Percentiles rank a stretch among this genome's conserved stretches.
Evolutionary conservation across 1,140 invertebrate genomes (phyloP).

Genomic region (Idris sp.): DNA sequence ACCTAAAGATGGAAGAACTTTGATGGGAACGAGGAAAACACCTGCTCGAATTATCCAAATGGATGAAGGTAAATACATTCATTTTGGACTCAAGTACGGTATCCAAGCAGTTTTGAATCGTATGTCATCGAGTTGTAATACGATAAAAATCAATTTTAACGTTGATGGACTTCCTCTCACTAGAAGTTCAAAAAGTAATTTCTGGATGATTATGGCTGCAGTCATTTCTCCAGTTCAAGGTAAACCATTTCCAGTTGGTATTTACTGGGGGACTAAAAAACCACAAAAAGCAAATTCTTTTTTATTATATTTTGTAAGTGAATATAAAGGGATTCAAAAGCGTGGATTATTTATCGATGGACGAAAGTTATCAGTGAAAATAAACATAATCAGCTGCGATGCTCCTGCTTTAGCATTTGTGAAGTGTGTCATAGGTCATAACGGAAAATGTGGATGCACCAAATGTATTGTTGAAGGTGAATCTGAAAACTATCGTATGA

Average conservation of each 20-base stretch:
- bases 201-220: neutral
- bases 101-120: neutral
- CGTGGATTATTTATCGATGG: neutral
- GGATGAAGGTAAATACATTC: conserved; percentile 4
- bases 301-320: conserved; percentile 1
- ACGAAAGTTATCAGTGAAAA: neutral
- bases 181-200: neutral
- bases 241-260: conserved; percentile 3
- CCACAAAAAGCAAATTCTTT: neutral
- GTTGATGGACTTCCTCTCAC: conserved; percentile 1
- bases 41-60: neutral
- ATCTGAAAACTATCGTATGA: neutral
- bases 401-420: conserved; percentile 1
- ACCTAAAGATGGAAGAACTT: neutral
- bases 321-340: neutral
- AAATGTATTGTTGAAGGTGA: neutral
- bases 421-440: neutral
- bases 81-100: neutral
- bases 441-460: neutral
- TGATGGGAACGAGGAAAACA: neutral
- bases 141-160: neutral
- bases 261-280: neutral
- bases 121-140: neutral
- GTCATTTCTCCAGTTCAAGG: neutral
- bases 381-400: neutral